These are phyloP conservation scores for Pycnomerus fuliginosus DNA, from an alignment of 2,888 invertebrate species.

Conservation along the genomic window DNA sequence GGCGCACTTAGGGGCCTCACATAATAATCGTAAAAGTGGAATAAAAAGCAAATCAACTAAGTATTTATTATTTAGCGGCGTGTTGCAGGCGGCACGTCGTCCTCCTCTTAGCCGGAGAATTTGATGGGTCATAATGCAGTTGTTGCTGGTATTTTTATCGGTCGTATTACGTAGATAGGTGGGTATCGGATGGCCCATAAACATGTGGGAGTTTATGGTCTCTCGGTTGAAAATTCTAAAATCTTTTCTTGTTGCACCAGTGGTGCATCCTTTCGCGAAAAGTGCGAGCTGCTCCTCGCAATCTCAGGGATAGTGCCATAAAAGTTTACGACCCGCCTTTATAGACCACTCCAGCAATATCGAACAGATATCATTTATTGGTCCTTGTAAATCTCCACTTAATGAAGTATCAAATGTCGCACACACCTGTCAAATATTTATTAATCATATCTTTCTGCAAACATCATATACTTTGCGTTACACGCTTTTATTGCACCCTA, in stretches of 20 bases:
- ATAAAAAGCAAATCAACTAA: slow-evolving; percentile 27
- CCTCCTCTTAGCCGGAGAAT: slow-evolving; percentile 11
- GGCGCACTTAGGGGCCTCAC: too few relatives aligned
- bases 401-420: slow-evolving; percentile 50
- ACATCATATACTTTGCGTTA: slow-evolving; percentile 30
- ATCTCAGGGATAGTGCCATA: slow-evolving; percentile 45
- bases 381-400: slow-evolving; percentile 50
- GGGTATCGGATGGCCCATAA: slow-evolving; percentile 30
- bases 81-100: slow-evolving; percentile 26
- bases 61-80: slow-evolving; percentile 26
- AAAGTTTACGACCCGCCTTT: slow-evolving; percentile 49
- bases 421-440: slow-evolving; percentile 49
- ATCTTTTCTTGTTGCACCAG: slow-evolving; percentile 17
- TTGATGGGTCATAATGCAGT: slow-evolving; percentile 29
- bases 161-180: slow-evolving; percentile 29
- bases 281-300: slow-evolving; percentile 26
- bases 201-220: slow-evolving; percentile 31
- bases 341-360: slow-evolving; percentile 49
- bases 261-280: slow-evolving; percentile 14
- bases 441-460: slow-evolving; percentile 38
- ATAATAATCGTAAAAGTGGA: slow-evolving; percentile 28
- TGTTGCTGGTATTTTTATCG: slow-evolving; percentile 31
- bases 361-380: slow-evolving; percentile 51
- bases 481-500: slow-evolving; percentile 22
- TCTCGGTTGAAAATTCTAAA: slow-evolving; percentile 25